Evolutionary conservation across 2,888 invertebrate species (phyloP).

Genomic region (Melanotus villosus): DNA sequence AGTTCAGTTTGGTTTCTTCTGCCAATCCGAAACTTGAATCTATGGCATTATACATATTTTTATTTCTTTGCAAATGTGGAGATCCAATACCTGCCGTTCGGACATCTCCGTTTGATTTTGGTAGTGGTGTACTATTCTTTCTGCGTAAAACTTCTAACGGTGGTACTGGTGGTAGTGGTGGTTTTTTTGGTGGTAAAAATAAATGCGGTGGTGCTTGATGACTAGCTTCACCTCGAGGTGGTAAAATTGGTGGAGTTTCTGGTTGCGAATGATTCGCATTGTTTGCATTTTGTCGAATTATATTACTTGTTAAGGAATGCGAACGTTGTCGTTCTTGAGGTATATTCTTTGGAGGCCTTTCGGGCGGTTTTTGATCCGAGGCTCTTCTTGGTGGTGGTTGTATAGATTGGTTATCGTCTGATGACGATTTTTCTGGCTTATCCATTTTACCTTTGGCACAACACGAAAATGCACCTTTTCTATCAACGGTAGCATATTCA

Average conservation of each 20-base stretch:
- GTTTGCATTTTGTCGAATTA: constrained; percentile 29
- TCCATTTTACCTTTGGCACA: constrained; percentile 75
- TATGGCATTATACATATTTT: constrained; percentile 73
- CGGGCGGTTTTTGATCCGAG: constrained; percentile 75
- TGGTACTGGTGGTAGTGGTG: constrained; percentile 80
- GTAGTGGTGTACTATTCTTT: constrained; percentile 63
- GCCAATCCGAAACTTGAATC: constrained; percentile 66
- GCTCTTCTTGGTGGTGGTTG: constrained; percentile 77
- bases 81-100: constrained; percentile 77
- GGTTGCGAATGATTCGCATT: constrained; percentile 60
- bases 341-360: constrained; percentile 77
- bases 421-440: constrained; percentile 66
- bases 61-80: constrained; percentile 75
- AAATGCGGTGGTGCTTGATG: constrained; percentile 70
- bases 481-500: constrained; percentile 81
- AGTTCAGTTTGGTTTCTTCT: constrained; percentile 45
- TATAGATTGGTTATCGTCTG: constrained; percentile 65
- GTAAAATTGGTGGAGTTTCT: constrained; percentile 69
- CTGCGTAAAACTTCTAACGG: constrained; percentile 75
- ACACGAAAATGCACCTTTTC: constrained; percentile 81
- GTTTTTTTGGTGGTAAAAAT: constrained; percentile 78
- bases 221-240: constrained; percentile 71
- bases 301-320: constrained; percentile 69
- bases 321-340: constrained; percentile 72
- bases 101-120: constrained; percentile 68